A percentile compares a stretch with the other conserved stretches of the same genome.
Conservation (phyloP, 2,797 vertebrate species). For the Fundulus diaphanus region DNA sequence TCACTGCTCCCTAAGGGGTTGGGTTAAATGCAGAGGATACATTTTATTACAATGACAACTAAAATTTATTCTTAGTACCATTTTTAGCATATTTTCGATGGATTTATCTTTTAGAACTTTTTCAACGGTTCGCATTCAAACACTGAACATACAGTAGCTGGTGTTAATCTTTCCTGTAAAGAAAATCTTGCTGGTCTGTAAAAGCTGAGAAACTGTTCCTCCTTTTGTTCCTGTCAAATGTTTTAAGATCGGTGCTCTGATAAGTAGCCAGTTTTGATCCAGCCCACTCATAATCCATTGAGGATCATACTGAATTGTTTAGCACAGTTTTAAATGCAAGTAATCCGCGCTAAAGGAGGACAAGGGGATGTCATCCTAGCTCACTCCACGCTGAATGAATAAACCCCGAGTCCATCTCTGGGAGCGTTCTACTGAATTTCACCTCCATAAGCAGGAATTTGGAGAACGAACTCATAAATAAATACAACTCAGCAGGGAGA, state of each 20-base stretch:
- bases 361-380: conserved; percentile 61
- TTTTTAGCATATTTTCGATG: not conserved
- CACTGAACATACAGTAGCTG: not conserved
- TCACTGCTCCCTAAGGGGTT: too few species aligned
- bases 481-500: conserved; percentile 51
- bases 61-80: too few species aligned
- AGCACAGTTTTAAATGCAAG: conserved; percentile 19
- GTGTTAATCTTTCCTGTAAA: not conserved
- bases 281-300: conserved; percentile 43
- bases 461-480: conserved; percentile 52
- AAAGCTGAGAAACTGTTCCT: not conserved
- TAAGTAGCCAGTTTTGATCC: conserved; percentile 62
- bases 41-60: too few species aligned
- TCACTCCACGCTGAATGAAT: conserved; percentile 41
- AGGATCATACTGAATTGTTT: not conserved
- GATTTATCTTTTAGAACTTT: not conserved
- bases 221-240: conserved; percentile 34
- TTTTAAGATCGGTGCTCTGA: conserved; percentile 41
- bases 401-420: conserved; percentile 27
- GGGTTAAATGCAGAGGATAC: too few species aligned
- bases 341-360: conserved; percentile 66
- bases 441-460: conserved; percentile 56
- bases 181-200: not conserved
- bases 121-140: not conserved
- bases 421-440: conserved; percentile 25